Percentiles rank a stretch among this genome's conserved stretches.
These are phyloP conservation scores for Drosophila paramelanica DNA, from an alignment of 2,888 invertebrate species.

Conservation along the genomic window DNA sequence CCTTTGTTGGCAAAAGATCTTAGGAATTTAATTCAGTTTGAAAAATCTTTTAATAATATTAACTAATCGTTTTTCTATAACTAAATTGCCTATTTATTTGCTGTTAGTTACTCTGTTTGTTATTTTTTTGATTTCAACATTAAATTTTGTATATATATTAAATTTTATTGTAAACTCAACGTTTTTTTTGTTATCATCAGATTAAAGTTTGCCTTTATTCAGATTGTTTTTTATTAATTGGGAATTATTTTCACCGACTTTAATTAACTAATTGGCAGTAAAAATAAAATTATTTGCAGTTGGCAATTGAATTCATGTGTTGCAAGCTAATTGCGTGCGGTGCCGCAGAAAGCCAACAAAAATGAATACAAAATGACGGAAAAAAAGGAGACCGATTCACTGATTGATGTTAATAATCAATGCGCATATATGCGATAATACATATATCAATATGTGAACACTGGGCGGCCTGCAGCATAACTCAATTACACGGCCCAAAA, in stretches of 20 bases:
- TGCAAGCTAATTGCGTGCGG: conserved; percentile 50
- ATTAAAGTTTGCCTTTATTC: conserved; percentile 5
- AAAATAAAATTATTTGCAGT: conserved; percentile 32
- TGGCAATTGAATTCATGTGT: conserved; percentile 27
- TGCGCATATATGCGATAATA: conserved; percentile 17
- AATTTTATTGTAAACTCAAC: background rate
- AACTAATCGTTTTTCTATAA: no score
- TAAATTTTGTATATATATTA: background rate
- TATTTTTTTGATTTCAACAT: background rate
- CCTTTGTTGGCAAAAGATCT: background rate
- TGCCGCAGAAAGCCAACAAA: conserved; percentile 8
- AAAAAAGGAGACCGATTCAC: conserved; percentile 43
- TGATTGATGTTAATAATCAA: conserved; percentile 71
- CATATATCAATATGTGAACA: conserved; percentile 32
- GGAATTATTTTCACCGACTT: conserved; percentile 34
- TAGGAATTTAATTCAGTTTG: no score
- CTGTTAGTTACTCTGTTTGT: no score
- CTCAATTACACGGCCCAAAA: conserved; percentile 59
- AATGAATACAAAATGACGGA: background rate
- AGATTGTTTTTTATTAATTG: conserved; percentile 20
- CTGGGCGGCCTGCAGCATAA: conserved; percentile 49
- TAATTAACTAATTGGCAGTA: conserved; percentile 71
- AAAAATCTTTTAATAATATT: no score
- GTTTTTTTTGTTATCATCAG: background rate
- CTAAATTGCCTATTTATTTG: no score